Evolutionary conservation across 2,797 vertebrate species (phyloP).

Genomic region (Macropus fuliginosus): DNA sequence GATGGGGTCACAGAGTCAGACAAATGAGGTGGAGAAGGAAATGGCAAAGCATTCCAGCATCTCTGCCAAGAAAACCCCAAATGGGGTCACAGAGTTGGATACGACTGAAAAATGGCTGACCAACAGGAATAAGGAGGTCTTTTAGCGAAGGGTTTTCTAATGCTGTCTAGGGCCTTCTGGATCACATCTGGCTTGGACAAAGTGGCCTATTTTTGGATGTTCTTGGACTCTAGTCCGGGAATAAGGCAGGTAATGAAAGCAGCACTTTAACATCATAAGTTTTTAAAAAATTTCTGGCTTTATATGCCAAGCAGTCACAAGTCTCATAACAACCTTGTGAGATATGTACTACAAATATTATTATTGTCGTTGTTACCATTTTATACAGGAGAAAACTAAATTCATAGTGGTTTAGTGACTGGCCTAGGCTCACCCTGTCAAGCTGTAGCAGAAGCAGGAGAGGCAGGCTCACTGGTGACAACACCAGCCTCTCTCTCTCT

Average conservation of each 20-base stretch:
- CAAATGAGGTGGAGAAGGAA: not conserved
- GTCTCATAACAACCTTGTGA: not conserved
- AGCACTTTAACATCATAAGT: not conserved
- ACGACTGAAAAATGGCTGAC: not conserved
- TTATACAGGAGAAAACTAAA: not conserved
- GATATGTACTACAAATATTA: not conserved
- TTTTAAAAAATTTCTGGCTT: not conserved
- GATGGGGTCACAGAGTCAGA: not conserved
- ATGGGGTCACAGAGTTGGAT: not conserved
- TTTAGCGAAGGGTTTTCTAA: not conserved
- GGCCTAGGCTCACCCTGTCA: not conserved
- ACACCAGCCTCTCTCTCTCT: not conserved
- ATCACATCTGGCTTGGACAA: not conserved
- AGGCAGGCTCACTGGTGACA: not conserved
- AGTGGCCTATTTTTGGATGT: not conserved
- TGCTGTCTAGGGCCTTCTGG: not conserved
- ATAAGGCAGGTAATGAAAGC: not conserved
- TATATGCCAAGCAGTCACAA: not conserved
- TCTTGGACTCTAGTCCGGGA: not conserved
- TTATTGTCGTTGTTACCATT: not conserved
- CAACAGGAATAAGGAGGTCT: not conserved
- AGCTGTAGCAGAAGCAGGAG: not conserved
- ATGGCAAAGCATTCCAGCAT: not conserved
- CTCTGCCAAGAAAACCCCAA: not conserved
- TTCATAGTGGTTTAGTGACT: not conserved